Evolutionary conservation across 1,140 invertebrate species (phyloP).

Genomic region (Aphaenogaster rudis): DNA sequence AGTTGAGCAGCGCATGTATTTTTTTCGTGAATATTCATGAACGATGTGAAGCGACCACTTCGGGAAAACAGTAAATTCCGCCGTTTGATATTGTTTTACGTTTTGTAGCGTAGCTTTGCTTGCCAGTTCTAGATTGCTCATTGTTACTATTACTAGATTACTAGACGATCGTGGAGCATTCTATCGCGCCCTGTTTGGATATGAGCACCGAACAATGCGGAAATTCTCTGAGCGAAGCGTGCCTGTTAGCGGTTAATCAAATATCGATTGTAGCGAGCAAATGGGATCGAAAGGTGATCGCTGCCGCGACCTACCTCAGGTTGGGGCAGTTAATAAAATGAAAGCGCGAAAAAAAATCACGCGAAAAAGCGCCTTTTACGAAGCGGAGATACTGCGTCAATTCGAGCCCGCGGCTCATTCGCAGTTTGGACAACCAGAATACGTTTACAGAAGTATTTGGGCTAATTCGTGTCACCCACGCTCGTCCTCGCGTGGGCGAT

Average conservation of each 20-base stretch:
- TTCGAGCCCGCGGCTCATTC: background rate
- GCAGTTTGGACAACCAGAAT: constrained; percentile 4
- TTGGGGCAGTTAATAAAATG: background rate
- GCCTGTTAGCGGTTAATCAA: constrained; percentile 69
- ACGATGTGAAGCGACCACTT: constrained; percentile 13
- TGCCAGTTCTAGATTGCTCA: background rate
- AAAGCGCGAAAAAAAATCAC: background rate
- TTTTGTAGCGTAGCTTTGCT: background rate
- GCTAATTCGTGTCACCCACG: constrained; percentile 35
- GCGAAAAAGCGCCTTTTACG: background rate
- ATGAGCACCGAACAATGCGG: constrained; percentile 51
- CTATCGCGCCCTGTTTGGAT: constrained; percentile 20
- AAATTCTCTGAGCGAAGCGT: constrained; percentile 62
- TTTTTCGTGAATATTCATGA: constrained; percentile 42
- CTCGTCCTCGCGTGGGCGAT: constrained; percentile 33
- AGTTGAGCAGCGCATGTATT: background rate
- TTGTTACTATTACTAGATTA: background rate
- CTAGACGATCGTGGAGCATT: background rate
- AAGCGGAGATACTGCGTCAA: background rate
- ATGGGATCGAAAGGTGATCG: constrained; percentile 58
- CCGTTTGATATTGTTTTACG: constrained; percentile 17
- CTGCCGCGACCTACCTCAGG: background rate
- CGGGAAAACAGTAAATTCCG: constrained; percentile 7
- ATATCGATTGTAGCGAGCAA: constrained; percentile 65
- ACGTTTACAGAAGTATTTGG: constrained; percentile 29